Conservation (phyloP, 1,140 invertebrate species). For the Neoseiulus cucumeris region DNA sequence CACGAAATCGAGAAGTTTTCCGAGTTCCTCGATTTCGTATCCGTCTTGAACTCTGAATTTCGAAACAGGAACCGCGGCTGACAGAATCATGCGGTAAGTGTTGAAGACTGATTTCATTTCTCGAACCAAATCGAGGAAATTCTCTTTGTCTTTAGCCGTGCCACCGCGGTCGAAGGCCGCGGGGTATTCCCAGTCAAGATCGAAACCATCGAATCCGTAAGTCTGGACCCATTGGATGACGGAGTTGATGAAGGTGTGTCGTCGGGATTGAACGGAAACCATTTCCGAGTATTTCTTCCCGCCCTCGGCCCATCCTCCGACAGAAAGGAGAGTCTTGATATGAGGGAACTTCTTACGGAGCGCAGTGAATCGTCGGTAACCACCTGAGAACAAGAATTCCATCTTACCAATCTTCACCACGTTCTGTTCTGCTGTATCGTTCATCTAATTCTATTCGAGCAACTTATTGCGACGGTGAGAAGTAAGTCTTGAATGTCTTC, state of each 20-base stretch:
- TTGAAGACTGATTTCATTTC: conserved; percentile 53
- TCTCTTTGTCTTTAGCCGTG: conserved; percentile 55
- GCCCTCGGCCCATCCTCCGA: conserved; percentile 36
- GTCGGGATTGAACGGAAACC: conserved; percentile 19
- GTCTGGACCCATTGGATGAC: conserved; percentile 23
- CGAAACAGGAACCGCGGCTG: conserved; percentile 61
- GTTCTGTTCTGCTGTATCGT: too few relatives aligned
- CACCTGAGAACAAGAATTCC: conserved; percentile 27
- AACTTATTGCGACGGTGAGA: too few relatives aligned
- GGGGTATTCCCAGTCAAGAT: conserved; percentile 36
- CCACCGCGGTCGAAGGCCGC: conserved; percentile 64
- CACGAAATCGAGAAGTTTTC: conserved; percentile 51
- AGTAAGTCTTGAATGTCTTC: too few relatives aligned
- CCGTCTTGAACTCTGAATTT: conserved; percentile 63
- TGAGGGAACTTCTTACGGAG: conserved; percentile 46
- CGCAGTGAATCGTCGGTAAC: conserved; percentile 59
- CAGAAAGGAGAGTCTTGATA: conserved; percentile 53
- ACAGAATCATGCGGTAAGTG: conserved; percentile 56
- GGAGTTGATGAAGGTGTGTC: conserved; percentile 24
- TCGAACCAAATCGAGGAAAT: conserved; percentile 35
- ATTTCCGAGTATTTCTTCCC: conserved; percentile 27
- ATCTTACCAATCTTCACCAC: too few relatives aligned
- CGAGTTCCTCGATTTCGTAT: conserved; percentile 66
- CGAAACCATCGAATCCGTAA: conserved; percentile 29
- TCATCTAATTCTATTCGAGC: too few relatives aligned